Evolutionary conservation across 2,888 invertebrate genomes (phyloP).

Genomic region (Malachius bipustulatus): DNA sequence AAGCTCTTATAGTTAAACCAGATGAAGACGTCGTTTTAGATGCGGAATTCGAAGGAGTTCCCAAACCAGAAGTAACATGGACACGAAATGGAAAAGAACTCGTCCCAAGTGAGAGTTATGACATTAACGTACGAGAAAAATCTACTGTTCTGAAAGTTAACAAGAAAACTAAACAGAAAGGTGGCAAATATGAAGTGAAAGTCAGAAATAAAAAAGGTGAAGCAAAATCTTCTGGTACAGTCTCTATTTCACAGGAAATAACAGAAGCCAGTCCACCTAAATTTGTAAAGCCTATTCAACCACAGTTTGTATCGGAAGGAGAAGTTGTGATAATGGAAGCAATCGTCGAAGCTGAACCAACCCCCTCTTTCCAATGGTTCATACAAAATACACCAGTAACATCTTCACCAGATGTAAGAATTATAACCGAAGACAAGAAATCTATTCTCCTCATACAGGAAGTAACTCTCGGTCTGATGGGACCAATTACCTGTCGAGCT

Average conservation of each 20-base stretch:
- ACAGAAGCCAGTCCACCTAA: conserved; percentile 52
- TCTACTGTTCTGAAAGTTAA: conserved; percentile 53
- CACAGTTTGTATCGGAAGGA: conserved; percentile 56
- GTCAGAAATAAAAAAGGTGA: conserved; percentile 68
- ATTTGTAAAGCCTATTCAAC: conserved; percentile 59
- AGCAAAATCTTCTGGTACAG: conserved; percentile 68
- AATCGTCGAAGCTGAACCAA: conserved; percentile 61
- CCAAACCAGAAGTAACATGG: conserved; percentile 71
- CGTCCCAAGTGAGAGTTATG: conserved; percentile 47
- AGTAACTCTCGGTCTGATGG: conserved; percentile 54
- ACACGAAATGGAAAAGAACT: conserved; percentile 71
- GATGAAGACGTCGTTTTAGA: conserved; percentile 56
- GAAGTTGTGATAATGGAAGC: conserved; percentile 72
- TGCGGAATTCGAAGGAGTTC: conserved; percentile 60
- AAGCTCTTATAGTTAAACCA: conserved; percentile 59
- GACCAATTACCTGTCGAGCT: conserved; percentile 75
- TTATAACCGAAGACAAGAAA: conserved; percentile 62
- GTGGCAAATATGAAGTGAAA: conserved; percentile 79
- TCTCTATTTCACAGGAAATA: conserved; percentile 56
- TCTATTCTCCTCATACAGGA: conserved; percentile 70
- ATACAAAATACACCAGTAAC: conserved; percentile 60
- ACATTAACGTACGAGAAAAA: conserved; percentile 47
- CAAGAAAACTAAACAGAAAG: conserved; percentile 56
- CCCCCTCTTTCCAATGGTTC: conserved; percentile 81
- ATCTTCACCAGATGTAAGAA: conserved; percentile 56